Conservation (phyloP, 2,888 invertebrate genomes). For the Horisme vitalbata region DNA sequence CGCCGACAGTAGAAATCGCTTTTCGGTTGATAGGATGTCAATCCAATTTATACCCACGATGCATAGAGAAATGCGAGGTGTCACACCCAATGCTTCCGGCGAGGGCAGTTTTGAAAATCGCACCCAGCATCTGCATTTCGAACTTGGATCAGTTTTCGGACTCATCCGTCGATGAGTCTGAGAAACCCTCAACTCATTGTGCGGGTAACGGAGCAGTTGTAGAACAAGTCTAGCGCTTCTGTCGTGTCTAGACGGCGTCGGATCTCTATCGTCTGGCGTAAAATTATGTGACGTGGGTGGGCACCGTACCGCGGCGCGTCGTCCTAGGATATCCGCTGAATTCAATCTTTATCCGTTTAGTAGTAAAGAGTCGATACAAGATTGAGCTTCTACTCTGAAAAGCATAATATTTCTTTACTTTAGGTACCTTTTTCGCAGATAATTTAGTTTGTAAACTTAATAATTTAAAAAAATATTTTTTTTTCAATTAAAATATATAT, state of each 20-base stretch:
- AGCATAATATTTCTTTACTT: too few relatives aligned
- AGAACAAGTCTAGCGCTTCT: conserved; percentile 63
- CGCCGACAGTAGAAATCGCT: conserved; percentile 42
- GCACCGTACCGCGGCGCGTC: too few relatives aligned
- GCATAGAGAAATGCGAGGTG: conserved; percentile 43
- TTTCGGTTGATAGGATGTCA: conserved; percentile 52
- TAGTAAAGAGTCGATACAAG: conserved; percentile 28
- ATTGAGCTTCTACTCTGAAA: conserved; percentile 9
- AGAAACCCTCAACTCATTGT: conserved; percentile 37
- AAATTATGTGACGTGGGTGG: conserved; percentile 73
- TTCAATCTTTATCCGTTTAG: conserved; percentile 51
- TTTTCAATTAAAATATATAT: too few relatives aligned
- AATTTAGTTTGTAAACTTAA: too few relatives aligned
- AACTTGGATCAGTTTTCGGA: conserved; percentile 59
- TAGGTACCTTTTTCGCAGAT: too few relatives aligned
- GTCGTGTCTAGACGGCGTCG: conserved; percentile 77
- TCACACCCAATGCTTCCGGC: conserved; percentile 41
- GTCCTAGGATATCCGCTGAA: conserved; percentile 54
- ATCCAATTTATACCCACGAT: conserved; percentile 52
- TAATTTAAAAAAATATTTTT: too few relatives aligned
- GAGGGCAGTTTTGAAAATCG: conserved; percentile 53
- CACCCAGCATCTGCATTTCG: conserved; percentile 54
- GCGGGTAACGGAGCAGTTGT: conserved; percentile 51
- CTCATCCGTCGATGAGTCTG: conserved; percentile 57
- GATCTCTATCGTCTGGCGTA: conserved; percentile 71